Conservation (phyloP, 1,140 invertebrate species). For the Caerostris darwini region DNA sequence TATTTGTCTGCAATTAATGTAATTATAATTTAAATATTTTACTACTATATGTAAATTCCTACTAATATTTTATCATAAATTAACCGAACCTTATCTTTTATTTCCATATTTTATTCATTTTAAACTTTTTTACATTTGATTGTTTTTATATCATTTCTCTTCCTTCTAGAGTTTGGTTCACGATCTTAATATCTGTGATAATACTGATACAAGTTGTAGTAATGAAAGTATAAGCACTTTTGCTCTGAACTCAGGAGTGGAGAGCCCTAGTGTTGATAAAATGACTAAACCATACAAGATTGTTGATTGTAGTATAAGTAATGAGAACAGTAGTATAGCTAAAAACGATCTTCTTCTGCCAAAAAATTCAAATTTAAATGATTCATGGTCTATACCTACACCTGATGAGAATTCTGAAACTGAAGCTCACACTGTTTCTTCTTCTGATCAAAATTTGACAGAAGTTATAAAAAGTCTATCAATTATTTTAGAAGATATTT, state of each 20-base stretch:
- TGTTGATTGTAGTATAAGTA: neutral
- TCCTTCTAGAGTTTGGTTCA: neutral
- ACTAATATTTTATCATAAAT: no score
- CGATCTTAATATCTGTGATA: constrained; percentile 70
- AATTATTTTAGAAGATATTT: constrained; percentile 48
- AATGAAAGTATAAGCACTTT: constrained; percentile 56
- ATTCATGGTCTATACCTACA: constrained; percentile 52
- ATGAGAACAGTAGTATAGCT: neutral
- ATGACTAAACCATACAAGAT: neutral
- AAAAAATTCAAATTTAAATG: constrained; percentile 55
- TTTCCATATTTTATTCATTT: neutral
- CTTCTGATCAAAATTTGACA: constrained; percentile 22
- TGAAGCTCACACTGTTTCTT: constrained; percentile 43
- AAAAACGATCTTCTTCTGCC: neutral
- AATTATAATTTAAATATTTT: no score
- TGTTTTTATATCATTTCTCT: neutral
- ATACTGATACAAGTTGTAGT: constrained; percentile 45
- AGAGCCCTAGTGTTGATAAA: constrained; percentile 55
- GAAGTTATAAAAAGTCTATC: constrained; percentile 54
- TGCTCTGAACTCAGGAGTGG: constrained; percentile 38
- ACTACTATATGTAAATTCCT: no score
- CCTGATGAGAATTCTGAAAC: constrained; percentile 63
- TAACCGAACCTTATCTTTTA: neutral
- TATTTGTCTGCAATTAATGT: no score
- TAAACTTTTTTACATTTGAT: neutral